Base-by-base conservation (phyloP, 2,113 vertebrate genomes). In the Urocolius indicus region DNA sequence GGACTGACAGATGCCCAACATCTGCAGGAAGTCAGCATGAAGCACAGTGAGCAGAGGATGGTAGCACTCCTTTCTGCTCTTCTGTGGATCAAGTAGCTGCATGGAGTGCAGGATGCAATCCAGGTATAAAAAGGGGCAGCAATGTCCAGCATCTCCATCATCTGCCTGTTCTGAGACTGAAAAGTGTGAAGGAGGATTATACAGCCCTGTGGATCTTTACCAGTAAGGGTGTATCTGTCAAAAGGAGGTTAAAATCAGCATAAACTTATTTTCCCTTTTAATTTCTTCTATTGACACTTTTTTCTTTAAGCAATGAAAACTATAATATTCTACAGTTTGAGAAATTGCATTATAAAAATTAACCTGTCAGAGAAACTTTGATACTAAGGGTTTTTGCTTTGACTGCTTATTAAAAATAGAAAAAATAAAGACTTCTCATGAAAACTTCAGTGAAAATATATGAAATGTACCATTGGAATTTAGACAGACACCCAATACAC, bases 291-390 rank as follows among this genome's bases (percentile, higher is more conserved):
- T 3, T 74, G 34, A 66, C 4, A 2, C 8, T 54, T 66, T n/a
- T n/a, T 36, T 81, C 27, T 16, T 84, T 93, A 88, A 92, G 55
- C 21, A 89, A 51, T 9, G 7, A 92, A 87, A 84, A 73, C 26
- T n/a, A 23, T 24, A 16, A 57, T 62, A 46, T 51, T 72, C 69
- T 82, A 55, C n/a, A 45, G 9, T 81, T 62, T 72, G 43, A 84
- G 46, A 57, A 93, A 96, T 84, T 34, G 12, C 12, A 13, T 57
- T 80, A n/a, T 49, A 92, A 93, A 93, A 89, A 71, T 78, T 63
- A 71, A 76, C 34, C 52, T 84, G n/a, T 8, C 38, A 30, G 11
- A 92, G 24, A 85, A 94, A 80, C 7, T 59, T 51, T 76, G 30
- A n/a, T 24, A 18, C 66, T 77, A 54, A 18, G 15, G 6, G 3